Base-by-base conservation (phyloP, 2,888 invertebrate species). In the Aleiodes leptofemur region DNA sequence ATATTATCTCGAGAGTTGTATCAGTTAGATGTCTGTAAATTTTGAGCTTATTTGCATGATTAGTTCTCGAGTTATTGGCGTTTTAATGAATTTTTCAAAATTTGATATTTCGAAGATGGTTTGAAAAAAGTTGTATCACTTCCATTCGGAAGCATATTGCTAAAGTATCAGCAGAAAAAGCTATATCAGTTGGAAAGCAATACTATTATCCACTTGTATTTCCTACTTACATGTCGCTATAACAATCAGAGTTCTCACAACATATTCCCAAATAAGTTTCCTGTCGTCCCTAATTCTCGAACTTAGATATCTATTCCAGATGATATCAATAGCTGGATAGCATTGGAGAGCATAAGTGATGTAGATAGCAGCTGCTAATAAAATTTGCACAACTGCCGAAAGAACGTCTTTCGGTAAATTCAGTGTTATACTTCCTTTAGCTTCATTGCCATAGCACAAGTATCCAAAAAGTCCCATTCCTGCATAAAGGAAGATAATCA, bases 321-420 rank as follows among this genome's bases (percentile, higher is more conserved):
- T 91, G 80, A 99, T 97, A 84, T 96, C 96, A 82, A 98, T 95
- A 7, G 98, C 98, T 1, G 99, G 98, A 90, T 98, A 99, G 89
- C 97, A 96, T 84, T 98, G 98, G 50, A 99, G 91, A 0, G 96
- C 96, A 88, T 98, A 98, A 0, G 98, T 96, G 72, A 98, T 94
- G 90, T 95, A 97, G 81, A 99, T 97, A 0, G 96, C 94, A 79
- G 95, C 90, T 0, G 96, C 95, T 66, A 96, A 88, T 83, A 95
- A 92, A 14, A 94, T 91, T 86, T 95, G 94, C 0, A 95, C 95
- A 14, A 93, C 91, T 87, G 94, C 94, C 0, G 94, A 95, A 69
- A 94, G 90, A 8, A 91, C 84, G 83, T 95, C 94, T 0, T 91
- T 88, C 0, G 95, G 95, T 3, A 98, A 90, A 89, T 97, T 97